Evolutionary conservation across 1,140 invertebrate species (phyloP).

Genomic region (Magallana gigas): DNA sequence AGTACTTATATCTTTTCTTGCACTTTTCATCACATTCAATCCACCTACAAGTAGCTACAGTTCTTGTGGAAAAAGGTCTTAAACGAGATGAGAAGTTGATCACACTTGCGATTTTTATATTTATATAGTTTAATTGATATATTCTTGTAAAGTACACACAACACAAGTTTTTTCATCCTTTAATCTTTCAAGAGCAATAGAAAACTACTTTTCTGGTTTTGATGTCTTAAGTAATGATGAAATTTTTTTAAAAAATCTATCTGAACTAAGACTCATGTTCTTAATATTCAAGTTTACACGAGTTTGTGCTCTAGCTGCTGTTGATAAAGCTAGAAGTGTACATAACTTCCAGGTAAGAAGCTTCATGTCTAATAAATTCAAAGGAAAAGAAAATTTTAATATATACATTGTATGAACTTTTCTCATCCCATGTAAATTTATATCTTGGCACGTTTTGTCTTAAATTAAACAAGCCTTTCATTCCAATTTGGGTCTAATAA

Average conservation of each 20-base stretch:
- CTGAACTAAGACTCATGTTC: background rate
- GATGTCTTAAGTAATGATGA: constrained; percentile 27
- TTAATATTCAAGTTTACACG: constrained; percentile 20
- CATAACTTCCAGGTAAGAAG: constrained; percentile 13
- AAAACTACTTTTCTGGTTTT: background rate
- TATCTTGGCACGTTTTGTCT: constrained; percentile 27
- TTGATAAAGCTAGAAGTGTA: background rate
- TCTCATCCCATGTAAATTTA: constrained; percentile 40
- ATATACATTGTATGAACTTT: constrained; percentile 31
- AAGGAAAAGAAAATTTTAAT: constrained; percentile 25
- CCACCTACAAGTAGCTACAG: constrained; percentile 42
- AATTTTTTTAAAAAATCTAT: constrained; percentile 30
- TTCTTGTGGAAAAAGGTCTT: background rate
- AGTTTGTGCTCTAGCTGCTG: constrained; percentile 46
- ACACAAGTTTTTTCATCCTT: constrained; percentile 26
- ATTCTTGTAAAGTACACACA: constrained; percentile 12
- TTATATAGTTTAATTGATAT: constrained; percentile 9
- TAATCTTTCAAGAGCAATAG: constrained; percentile 28
- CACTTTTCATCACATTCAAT: constrained; percentile 3
- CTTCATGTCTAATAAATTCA: background rate
- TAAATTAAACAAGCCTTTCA: constrained; percentile 46
- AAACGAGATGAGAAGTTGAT: constrained; percentile 21
- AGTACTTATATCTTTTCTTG: background rate
- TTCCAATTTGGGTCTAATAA: background rate
- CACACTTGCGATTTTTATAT: background rate